phyloP scores from a whole-genome alignment of 2,113 vertebrate genomes.

The Suncus etruscus region DNA sequence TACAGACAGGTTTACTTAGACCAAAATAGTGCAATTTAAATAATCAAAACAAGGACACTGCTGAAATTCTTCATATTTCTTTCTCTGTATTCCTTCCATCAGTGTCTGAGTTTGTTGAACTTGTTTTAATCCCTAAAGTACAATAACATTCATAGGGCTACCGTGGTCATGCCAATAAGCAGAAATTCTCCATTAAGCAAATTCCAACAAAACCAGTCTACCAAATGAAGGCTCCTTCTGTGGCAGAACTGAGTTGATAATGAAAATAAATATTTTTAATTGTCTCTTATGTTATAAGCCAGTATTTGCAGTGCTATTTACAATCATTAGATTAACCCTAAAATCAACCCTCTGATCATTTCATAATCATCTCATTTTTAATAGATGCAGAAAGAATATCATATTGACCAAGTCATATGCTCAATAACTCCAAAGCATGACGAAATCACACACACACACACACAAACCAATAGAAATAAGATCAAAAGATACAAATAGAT shows the following conservation, averaged over 20 bases:
- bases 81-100: background rate
- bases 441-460: conserved; percentile 41
- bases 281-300: background rate
- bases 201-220: background rate
- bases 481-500: background rate
- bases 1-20: background rate
- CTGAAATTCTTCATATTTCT: background rate
- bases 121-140: conserved; percentile 13
- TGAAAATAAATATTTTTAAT: background rate
- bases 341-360: background rate
- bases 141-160: background rate
- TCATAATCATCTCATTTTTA: background rate
- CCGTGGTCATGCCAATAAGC: background rate
- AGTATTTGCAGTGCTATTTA: background rate
- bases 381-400: background rate
- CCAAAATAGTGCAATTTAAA: background rate
- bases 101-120: background rate
- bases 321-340: conserved; percentile 7
- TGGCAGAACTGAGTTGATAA: background rate
- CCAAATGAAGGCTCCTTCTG: background rate
- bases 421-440: background rate
- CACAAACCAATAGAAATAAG: background rate
- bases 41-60: background rate
- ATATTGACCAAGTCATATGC: background rate
- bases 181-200: conserved; percentile 13